Percentiles rank a stretch among this genome's conserved stretches.
These are phyloP conservation scores for Fistularia commersonii DNA, from an alignment of 2,797 vertebrate genomes.

Conservation along the genomic window DNA sequence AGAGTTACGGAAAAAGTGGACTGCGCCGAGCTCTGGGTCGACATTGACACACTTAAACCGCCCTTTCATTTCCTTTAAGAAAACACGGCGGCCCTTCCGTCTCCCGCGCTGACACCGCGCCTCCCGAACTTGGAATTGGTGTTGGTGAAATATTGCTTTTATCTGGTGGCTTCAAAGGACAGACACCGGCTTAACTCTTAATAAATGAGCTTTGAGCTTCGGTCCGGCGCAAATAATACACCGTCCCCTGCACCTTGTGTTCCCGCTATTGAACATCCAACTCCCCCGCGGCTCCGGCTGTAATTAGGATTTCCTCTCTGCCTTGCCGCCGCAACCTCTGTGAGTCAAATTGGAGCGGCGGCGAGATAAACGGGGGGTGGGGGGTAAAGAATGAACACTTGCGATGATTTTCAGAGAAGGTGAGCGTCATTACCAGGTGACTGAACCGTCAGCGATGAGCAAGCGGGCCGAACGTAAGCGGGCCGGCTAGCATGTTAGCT, in stretches of 20 bases:
- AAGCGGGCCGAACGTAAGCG: too few species aligned
- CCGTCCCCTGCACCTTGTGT: slow-evolving; percentile 20
- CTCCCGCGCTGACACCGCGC: slow-evolving; percentile 1
- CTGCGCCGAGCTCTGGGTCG: slow-evolving; percentile 57
- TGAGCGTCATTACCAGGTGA: too few species aligned
- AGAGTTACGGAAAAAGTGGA: slow-evolving; percentile 52
- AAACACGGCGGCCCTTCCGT: slow-evolving; percentile 11
- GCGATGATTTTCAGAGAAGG: too few species aligned
- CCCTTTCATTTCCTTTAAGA: slow-evolving; percentile 56
- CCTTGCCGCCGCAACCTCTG: slow-evolving; percentile 9
- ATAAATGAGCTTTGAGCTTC: slow-evolving; percentile 25
- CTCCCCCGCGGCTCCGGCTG: slow-evolving; percentile 22
- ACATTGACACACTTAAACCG: slow-evolving; percentile 75
- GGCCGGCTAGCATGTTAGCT: too few species aligned
- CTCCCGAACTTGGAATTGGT: slow-evolving; percentile 4
- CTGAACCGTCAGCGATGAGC: too few species aligned
- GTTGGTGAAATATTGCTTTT: slow-evolving; percentile 27
- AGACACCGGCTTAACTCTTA: slow-evolving; percentile 9
- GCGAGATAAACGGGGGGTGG: slow-evolving; percentile 28
- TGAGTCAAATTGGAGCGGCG: slow-evolving; percentile 29
- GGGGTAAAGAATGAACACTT: too few species aligned
- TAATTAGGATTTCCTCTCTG: slow-evolving; percentile 43
- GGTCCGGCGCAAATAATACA: slow-evolving; percentile 21
- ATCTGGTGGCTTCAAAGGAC: slow-evolving; percentile 16
- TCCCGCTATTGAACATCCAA: slow-evolving; percentile 21